These are phyloP conservation scores for Salmo trutta DNA, from an alignment of 2,797 vertebrate genomes.

Conservation along the genomic window DNA sequence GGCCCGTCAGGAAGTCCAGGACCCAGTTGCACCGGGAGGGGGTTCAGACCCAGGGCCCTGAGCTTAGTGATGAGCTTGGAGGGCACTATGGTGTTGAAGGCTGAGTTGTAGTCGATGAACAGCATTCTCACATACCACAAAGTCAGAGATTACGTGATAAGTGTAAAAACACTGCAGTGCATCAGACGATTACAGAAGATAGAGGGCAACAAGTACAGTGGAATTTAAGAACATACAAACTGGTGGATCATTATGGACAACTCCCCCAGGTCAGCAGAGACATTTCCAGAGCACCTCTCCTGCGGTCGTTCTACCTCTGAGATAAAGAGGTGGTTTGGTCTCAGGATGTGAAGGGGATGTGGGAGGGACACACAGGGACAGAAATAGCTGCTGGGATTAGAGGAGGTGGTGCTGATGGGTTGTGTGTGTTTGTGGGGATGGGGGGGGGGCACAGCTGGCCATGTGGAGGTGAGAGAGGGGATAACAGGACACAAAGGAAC, in stretches of 20 bases:
- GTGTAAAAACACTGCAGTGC: not conserved
- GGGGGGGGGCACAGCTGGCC: not conserved
- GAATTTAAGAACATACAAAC: not conserved
- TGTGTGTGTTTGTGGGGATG: not conserved
- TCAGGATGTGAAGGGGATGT: not conserved
- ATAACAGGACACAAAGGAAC: conserved; percentile 7
- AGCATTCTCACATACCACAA: not conserved
- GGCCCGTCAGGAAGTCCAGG: too few relatives aligned
- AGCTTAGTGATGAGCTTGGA: too few relatives aligned
- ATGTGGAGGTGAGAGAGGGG: not conserved
- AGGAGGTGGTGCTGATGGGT: not conserved
- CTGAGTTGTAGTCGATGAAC: too few relatives aligned
- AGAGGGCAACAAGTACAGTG: not conserved
- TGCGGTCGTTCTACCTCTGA: not conserved
- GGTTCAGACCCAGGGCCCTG: too few relatives aligned
- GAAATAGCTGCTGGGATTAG: not conserved
- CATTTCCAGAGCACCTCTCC: not conserved
- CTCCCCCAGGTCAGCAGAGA: not conserved
- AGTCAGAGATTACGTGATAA: not conserved
- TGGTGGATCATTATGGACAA: not conserved
- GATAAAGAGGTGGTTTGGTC: not conserved
- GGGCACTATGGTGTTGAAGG: too few relatives aligned
- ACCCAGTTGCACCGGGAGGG: too few relatives aligned
- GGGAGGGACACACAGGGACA: not conserved
- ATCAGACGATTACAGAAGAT: not conserved